These are phyloP conservation scores for Nematostella vectensis DNA, from an alignment of 92 coral and sea anemone species.

Conservation along the genomic window DNA sequence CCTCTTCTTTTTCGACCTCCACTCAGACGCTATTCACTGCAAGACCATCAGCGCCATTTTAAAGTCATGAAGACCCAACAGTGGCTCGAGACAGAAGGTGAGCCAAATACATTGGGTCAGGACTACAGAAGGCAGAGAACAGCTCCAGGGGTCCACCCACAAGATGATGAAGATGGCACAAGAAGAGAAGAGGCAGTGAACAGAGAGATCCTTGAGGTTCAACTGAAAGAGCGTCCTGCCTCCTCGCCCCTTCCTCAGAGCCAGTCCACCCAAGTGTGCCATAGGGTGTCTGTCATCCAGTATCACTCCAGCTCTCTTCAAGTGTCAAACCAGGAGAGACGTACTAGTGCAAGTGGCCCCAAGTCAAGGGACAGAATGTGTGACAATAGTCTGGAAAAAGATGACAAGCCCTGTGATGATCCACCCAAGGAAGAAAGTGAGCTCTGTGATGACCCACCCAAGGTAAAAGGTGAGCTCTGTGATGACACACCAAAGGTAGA, in stretches of 20 bases:
- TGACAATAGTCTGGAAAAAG: not conserved
- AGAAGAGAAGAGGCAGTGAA: not conserved
- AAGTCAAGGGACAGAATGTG: not conserved
- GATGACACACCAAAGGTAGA: not conserved
- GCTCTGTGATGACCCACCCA: too few relatives aligned
- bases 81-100: not conserved
- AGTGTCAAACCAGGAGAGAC: slow-evolving; percentile 9
- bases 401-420: too few relatives aligned
- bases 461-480: not conserved
- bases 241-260: not conserved
- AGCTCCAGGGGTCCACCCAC: not conserved
- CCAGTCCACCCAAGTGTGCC: slow-evolving; percentile 24
- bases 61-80: not conserved
- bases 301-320: slow-evolving; percentile 54
- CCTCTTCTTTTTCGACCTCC: not conserved
- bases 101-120: too few relatives aligned
- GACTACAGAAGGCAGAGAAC: too few relatives aligned
- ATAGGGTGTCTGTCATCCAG: slow-evolving; percentile 75
- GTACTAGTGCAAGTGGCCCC: slow-evolving; percentile 1
- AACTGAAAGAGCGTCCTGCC: not conserved
- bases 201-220: not conserved
- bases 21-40: not conserved
- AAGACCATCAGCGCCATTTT: not conserved
- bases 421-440: slow-evolving; percentile 1
- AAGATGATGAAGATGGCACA: not conserved